Evolutionary conservation across 2,797 vertebrate genomes (phyloP).

Genomic region (Leuciscus waleckii): DNA sequence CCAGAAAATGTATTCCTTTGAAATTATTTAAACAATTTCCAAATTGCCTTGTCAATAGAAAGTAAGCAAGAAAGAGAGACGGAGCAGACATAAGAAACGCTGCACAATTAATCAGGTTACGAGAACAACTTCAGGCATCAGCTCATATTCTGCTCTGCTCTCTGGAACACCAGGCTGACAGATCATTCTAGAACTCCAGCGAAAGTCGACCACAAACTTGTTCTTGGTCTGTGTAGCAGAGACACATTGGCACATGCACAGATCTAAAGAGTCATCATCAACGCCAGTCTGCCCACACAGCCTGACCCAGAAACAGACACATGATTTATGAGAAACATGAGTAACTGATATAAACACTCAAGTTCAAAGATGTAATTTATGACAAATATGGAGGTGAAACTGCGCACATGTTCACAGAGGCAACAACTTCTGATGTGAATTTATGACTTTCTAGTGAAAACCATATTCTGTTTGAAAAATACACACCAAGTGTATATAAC

Average conservation of each 20-base stretch:
- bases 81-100: constrained; percentile 3
- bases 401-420: not conserved
- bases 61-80: constrained; percentile 1
- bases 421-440: not conserved
- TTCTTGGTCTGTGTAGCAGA: constrained; percentile 5
- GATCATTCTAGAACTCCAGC: constrained; percentile 1
- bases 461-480: not conserved
- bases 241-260: constrained; percentile 10
- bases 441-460: not conserved
- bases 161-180: constrained; percentile 11
- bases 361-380: not conserved
- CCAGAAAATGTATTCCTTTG: not conserved
- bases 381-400: not conserved
- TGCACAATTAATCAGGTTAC: constrained; percentile 12
- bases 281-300: constrained; percentile 6
- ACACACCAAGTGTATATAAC: not conserved
- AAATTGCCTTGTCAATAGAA: not conserved
- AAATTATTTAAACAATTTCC: constrained; percentile 4
- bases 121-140: constrained; percentile 12
- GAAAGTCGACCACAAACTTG: not conserved
- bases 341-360: constrained; percentile 14
- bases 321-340: constrained; percentile 25
- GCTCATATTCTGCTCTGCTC: not conserved
- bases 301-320: constrained; percentile 23
- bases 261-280: constrained; percentile 18